Evolutionary conservation across 2,113 vertebrate genomes (phyloP), one percentile per base, ranked within the genome.

Genomic region (Zosterops hypoxanthus): DNA sequence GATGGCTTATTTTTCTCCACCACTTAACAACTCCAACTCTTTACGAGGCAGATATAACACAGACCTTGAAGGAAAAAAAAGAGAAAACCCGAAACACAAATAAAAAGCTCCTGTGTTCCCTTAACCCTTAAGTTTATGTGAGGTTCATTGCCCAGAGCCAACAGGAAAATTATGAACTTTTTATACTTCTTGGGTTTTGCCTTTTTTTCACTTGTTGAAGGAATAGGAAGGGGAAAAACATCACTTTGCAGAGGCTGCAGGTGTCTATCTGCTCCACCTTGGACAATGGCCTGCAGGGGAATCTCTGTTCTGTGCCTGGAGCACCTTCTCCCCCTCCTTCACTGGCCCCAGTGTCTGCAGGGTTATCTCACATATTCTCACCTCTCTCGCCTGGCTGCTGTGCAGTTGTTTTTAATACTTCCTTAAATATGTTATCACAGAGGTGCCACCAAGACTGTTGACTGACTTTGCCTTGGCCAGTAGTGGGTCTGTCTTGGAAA

Each of bases 61-160:
- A 66, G 14, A 71, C 55, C 24, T 34, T 0, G 1, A 23, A 31
- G 4, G 0, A 3, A 15, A 18, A 18, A 13, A 34, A 23, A 14
- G 5, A 4, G 8, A 65, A 52, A 69, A 9, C 11, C 7, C 1
- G 0, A 65, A 81, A 18, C 42, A 56, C 7, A 69, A n/a, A 61
- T 10, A 47, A 53, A 92, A 6, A 46, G 44, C 3, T 16, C 26
- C 6, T 24, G 24, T 52, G 13, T 31, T 65, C 46, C 18, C 42
- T 56, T 56, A 47, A 80, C 66, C 12, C 22, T 44, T 41, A 66
- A 66, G 12, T 68, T 72, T 42, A 83, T 8, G 5, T 41, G 9
- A 44, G 6, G 11, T 59, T 84, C 39, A 47, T 11, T 60, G 19
- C 31, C 79, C 12, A 65, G 15, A 65, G 20, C 2, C 70, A 72